Percentiles rank a stretch among this genome's conserved stretches.
Conservation (phyloP, 2,888 invertebrate species). For the Drosophila longiperda region DNA sequence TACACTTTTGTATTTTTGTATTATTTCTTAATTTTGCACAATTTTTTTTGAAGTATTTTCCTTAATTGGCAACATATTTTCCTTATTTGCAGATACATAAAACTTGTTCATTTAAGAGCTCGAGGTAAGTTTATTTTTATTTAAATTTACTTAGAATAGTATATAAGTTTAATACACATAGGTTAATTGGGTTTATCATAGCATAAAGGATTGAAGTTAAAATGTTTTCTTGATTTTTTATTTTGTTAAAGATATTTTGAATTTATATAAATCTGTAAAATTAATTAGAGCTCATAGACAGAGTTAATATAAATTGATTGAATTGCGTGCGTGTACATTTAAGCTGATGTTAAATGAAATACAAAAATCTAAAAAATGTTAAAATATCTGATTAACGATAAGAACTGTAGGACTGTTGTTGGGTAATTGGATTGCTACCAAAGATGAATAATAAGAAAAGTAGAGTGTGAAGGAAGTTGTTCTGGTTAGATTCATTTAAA, state of each 20-base stretch:
- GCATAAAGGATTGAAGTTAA: background rate
- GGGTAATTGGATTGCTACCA: background rate
- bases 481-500: background rate
- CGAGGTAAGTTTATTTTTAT: background rate
- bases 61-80: background rate
- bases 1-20: background rate
- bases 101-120: background rate
- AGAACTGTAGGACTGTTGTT: background rate
- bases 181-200: background rate
- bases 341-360: background rate
- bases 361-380: background rate
- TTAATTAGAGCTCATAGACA: background rate
- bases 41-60: background rate
- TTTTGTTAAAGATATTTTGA: background rate
- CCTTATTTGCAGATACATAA: conserved; percentile 5
- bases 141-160: background rate
- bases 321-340: background rate
- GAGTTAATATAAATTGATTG: background rate
- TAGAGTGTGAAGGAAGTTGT: background rate
- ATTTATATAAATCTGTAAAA: background rate
- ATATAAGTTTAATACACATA: background rate
- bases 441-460: background rate
- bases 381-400: background rate
- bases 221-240: background rate
- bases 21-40: background rate